These are phyloP conservation scores for Aphyosemion australe DNA, from an alignment of 2,113 vertebrate species.

Conservation along the genomic window DNA sequence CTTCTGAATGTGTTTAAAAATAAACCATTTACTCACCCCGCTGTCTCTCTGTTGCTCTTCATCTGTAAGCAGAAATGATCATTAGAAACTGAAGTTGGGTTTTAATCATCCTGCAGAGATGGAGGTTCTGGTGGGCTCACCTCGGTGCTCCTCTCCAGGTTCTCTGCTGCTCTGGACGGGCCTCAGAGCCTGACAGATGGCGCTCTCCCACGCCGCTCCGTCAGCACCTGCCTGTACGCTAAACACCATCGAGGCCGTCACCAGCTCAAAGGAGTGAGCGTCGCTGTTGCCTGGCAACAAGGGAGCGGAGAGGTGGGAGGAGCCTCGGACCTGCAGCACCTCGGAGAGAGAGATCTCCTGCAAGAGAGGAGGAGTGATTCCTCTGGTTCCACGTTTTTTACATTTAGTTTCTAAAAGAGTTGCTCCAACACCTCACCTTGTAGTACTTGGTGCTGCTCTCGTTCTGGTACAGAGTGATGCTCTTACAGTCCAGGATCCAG, in stretches of 20 bases:
- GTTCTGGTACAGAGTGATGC: conserved; percentile 77
- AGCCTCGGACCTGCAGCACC: conserved; percentile 73
- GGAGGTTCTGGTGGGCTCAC: conserved; percentile 14
- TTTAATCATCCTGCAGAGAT: neutral
- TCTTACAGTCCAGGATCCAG: conserved; percentile 79
- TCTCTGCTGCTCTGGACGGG: conserved; percentile 61
- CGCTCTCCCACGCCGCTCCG: conserved; percentile 64
- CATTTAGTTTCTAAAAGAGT: too few species aligned
- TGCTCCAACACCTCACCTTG: conserved; percentile 62
- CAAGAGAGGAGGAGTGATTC: neutral
- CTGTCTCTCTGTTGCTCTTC: conserved; percentile 5
- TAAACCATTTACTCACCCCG: conserved; percentile 47
- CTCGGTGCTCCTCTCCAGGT: neutral
- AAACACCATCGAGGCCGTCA: conserved; percentile 68
- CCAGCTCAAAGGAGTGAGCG: conserved; percentile 72
- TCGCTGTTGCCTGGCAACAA: neutral
- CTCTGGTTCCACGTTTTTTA: too few species aligned
- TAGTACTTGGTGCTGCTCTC: conserved; percentile 78
- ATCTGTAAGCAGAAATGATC: conserved; percentile 50
- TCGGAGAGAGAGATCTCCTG: conserved; percentile 78
- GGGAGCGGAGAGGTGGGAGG: conserved; percentile 51
- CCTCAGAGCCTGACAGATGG: conserved; percentile 76
- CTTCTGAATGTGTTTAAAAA: neutral
- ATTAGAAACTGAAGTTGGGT: neutral
- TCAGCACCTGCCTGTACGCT: conserved; percentile 60